Percentiles rank a stretch among this genome's conserved stretches.
These are phyloP conservation scores for Actinia tenebrosa DNA, from an alignment of 64 coral and sea anemone species.

Conservation along the genomic window DNA sequence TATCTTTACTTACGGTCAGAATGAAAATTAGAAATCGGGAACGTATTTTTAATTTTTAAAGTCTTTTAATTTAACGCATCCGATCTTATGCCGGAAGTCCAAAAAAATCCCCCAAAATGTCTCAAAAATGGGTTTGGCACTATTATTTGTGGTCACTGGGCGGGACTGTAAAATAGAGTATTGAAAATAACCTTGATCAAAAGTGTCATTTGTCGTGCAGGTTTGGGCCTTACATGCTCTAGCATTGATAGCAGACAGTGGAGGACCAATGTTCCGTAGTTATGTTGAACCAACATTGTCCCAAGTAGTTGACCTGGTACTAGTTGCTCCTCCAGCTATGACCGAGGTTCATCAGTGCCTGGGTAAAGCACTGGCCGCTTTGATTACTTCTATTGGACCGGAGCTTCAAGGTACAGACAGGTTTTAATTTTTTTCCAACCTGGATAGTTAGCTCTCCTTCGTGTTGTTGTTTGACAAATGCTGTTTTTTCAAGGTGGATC, in stretches of 20 bases:
- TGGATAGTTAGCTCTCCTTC: background rate
- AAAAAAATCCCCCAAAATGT: no score
- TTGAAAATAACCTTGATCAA: no score
- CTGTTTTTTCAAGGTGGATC: conserved; percentile 59
- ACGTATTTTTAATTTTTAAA: no score
- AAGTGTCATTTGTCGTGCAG: conserved; percentile 7
- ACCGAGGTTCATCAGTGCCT: conserved; percentile 97
- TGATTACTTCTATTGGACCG: conserved; percentile 94
- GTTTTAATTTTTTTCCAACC: no score
- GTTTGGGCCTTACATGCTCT: conserved; percentile 97
- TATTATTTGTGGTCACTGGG: no score
- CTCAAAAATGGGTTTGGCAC: no score
- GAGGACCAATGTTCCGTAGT: conserved; percentile 96
- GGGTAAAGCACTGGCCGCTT: conserved; percentile 87
- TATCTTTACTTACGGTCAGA: no score
- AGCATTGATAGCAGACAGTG: conserved; percentile 95
- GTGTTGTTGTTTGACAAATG: background rate
- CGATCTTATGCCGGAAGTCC: no score
- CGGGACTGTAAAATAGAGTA: no score
- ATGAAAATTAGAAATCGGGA: no score
- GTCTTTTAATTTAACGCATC: no score
- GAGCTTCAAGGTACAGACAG: conserved; percentile 78
- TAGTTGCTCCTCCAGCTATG: conserved; percentile 77
- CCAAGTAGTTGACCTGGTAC: conserved; percentile 78
- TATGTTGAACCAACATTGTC: conserved; percentile 95